Conservation (phyloP, 1,140 invertebrate genomes). For the Maniola jurtina region DNA sequence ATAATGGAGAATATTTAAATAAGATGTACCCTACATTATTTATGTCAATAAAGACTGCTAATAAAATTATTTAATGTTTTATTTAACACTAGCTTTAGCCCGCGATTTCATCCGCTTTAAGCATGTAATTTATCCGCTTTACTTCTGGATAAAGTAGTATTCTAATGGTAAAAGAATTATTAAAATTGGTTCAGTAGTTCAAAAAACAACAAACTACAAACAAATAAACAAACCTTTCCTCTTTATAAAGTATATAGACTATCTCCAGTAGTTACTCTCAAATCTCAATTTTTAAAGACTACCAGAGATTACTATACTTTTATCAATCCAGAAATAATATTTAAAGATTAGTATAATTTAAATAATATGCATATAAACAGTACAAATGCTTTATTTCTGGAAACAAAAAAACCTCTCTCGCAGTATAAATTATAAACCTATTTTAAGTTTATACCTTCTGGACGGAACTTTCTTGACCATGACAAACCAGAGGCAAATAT, state of each 20-base stretch:
- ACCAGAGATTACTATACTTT: too few species aligned
- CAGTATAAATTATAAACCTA: slow-evolving; percentile 38
- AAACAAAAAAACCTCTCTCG: slow-evolving; percentile 3
- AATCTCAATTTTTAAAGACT: too few species aligned
- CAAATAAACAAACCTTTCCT: too few species aligned
- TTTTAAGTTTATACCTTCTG: slow-evolving; percentile 53
- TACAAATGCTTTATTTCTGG: slow-evolving; percentile 29
- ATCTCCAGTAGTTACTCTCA: too few species aligned
- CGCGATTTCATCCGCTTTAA: too few species aligned
- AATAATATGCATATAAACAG: slow-evolving; percentile 13
- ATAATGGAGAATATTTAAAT: slow-evolving; percentile 2
- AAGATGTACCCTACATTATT: slow-evolving; percentile 33
- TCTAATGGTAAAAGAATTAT: too few species aligned
- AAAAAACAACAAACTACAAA: too few species aligned
- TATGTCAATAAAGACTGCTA: slow-evolving; percentile 60
- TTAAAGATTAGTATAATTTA: not conserved
- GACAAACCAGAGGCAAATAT: slow-evolving; percentile 67
- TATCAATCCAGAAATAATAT: too few species aligned
- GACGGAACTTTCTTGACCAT: slow-evolving; percentile 58
- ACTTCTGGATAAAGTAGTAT: not conserved
- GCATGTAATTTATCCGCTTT: too few species aligned
- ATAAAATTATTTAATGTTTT: slow-evolving; percentile 24
- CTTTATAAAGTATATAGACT: too few species aligned
- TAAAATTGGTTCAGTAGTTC: too few species aligned
- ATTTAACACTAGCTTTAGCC: not conserved